phyloP scores from a whole-genome alignment of 2,113 vertebrate genomes.

The Barbus barbus region DNA sequence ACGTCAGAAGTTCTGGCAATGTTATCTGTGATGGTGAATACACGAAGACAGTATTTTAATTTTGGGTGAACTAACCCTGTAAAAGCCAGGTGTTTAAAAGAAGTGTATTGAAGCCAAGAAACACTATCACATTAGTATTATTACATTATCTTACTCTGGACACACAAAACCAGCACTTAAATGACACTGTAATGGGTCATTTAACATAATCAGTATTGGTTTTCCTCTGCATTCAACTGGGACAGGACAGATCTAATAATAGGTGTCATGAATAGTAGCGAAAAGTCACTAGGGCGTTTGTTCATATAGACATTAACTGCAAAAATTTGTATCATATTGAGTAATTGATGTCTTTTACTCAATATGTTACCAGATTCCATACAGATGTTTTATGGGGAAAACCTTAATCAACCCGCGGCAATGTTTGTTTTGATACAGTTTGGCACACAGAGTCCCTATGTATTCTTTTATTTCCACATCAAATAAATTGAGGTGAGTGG shows the following conservation, averaged over 20 bases:
- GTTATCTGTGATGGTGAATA: background rate
- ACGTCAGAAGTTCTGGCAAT: too few species aligned
- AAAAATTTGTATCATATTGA: background rate
- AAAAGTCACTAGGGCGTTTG: background rate
- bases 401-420: background rate
- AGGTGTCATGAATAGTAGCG: background rate
- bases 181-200: constrained; percentile 14
- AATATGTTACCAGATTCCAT: background rate
- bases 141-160: constrained; percentile 11
- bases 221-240: background rate
- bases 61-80: background rate
- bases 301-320: background rate
- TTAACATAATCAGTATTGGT: background rate
- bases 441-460: background rate
- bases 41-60: background rate
- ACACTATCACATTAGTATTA: background rate
- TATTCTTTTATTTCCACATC: background rate
- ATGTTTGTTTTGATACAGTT: background rate
- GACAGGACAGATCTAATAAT: background rate
- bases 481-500: background rate
- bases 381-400: background rate
- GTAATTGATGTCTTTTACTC: background rate
- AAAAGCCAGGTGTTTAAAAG: background rate
- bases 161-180: background rate
- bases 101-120: background rate